Percentiles rank a stretch among this genome's conserved stretches.
phyloP scores from a whole-genome alignment of 2,797 vertebrate species.

The Microctenopoma steveboyesi region DNA sequence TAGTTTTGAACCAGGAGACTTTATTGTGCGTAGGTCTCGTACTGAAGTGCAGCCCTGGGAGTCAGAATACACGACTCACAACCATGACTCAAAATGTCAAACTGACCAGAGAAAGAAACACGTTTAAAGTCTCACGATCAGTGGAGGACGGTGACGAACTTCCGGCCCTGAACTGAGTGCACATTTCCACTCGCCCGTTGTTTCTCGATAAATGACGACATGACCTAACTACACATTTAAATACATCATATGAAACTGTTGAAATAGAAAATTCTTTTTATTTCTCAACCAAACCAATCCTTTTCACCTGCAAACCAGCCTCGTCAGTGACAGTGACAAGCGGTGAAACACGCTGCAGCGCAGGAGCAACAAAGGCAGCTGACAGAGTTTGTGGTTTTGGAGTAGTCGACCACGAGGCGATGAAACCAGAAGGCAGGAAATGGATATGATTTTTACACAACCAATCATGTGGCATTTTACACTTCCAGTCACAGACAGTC shows the following conservation, averaged over 20 bases:
- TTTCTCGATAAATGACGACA: no score
- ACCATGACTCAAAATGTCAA: neutral
- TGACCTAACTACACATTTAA: no score
- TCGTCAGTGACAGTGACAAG: neutral
- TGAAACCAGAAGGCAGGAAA: constrained; percentile 39
- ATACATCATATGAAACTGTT: no score
- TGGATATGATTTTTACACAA: constrained; percentile 35
- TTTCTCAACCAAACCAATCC: no score
- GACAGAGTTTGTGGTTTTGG: constrained; percentile 15
- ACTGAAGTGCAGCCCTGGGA: neutral
- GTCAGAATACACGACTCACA: no score
- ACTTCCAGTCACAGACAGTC: constrained; percentile 52
- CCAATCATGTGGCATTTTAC: constrained; percentile 61
- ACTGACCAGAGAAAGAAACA: no score
- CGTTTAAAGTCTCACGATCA: no score
- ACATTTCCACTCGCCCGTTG: no score
- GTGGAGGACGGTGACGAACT: neutral
- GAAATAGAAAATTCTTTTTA: no score
- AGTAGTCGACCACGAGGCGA: constrained; percentile 6
- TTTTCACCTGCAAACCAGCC: neutral
- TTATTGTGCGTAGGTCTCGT: no score
- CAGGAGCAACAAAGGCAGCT: constrained; percentile 12
- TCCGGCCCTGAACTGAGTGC: neutral
- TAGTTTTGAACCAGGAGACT: no score
- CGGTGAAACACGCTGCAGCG: neutral